Evolutionary conservation across 2,797 vertebrate species (phyloP).

Genomic region (Nyctalus aviator): DNA sequence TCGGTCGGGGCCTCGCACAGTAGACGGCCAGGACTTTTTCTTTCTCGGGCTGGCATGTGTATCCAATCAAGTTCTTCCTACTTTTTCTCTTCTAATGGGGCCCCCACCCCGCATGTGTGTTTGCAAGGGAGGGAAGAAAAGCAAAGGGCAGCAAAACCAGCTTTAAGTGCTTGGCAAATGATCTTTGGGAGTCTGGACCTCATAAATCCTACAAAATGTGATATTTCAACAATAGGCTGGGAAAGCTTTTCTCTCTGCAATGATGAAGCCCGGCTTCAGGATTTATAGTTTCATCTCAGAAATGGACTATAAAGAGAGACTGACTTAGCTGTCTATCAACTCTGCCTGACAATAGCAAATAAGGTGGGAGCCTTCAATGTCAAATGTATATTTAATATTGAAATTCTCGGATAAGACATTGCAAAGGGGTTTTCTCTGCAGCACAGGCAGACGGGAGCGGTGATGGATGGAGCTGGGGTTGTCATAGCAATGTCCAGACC

Average conservation of each 20-base stretch:
- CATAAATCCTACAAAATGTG: constrained; percentile 91
- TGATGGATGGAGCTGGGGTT: constrained; percentile 76
- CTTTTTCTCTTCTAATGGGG: constrained; percentile 89
- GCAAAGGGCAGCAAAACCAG: constrained; percentile 88
- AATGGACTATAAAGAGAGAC: constrained; percentile 90
- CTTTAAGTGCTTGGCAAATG: constrained; percentile 92
- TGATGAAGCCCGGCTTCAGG: constrained; percentile 88
- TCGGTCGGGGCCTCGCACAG: constrained; percentile 41
- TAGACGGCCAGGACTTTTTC: constrained; percentile 75
- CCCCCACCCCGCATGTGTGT: constrained; percentile 63
- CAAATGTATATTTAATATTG: constrained; percentile 82
- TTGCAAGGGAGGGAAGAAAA: constrained; percentile 82
- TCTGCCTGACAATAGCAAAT: constrained; percentile 86
- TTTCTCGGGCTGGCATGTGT: constrained; percentile 84
- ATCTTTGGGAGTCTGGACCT: constrained; percentile 89
- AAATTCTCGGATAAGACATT: constrained; percentile 75
- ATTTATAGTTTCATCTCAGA: constrained; percentile 91
- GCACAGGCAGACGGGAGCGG: constrained; percentile 63
- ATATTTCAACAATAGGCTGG: constrained; percentile 89
- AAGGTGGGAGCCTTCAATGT: constrained; percentile 84
- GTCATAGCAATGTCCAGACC: constrained; percentile 83
- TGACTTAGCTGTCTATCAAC: constrained; percentile 89
- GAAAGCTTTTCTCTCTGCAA: constrained; percentile 88
- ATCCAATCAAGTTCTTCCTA: constrained; percentile 86
- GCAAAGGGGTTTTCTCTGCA: constrained; percentile 68